Percentiles rank a stretch among this genome's conserved stretches.
Evolutionary conservation across 2,797 vertebrate species (phyloP).

Genomic region (Rhinophrynus dorsalis): DNA sequence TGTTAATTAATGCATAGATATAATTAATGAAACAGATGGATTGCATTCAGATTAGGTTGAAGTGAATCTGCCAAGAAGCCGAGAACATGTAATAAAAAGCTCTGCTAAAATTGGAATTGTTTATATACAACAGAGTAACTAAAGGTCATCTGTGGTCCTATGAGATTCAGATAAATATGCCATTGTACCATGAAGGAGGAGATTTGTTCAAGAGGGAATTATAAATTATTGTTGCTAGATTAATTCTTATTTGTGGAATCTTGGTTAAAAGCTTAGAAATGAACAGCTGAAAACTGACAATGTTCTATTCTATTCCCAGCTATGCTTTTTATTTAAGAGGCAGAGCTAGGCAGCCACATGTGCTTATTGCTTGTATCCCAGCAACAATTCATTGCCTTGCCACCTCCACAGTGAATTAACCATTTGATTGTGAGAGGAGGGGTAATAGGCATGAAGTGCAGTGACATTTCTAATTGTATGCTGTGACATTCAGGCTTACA

Average conservation of each 20-base stretch:
- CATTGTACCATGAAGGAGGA: not conserved
- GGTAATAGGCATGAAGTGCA: constrained; percentile 30
- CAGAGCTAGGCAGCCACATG: not conserved
- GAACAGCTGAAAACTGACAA: not conserved
- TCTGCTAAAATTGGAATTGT: not conserved
- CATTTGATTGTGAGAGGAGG: constrained; percentile 39
- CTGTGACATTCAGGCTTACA: constrained; percentile 38
- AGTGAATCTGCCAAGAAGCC: not conserved
- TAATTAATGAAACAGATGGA: not conserved
- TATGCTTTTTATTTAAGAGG: not conserved
- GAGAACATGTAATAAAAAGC: not conserved
- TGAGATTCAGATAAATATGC: not conserved
- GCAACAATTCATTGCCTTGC: constrained; percentile 29
- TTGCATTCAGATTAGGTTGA: not conserved
- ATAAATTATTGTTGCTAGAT: not conserved
- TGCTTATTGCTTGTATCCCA: constrained; percentile 28
- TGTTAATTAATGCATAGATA: constrained; percentile 13
- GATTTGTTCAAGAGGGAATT: not conserved
- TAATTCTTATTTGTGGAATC: not conserved
- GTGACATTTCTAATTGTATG: constrained; percentile 48
- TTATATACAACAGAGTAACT: not conserved
- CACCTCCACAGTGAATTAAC: constrained; percentile 36
- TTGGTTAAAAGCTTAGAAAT: not conserved
- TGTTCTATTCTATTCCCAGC: not conserved
- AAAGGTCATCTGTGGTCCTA: constrained; percentile 4